Conservation (phyloP, 2,888 invertebrate genomes). For the Drosophila ezoana region DNA sequence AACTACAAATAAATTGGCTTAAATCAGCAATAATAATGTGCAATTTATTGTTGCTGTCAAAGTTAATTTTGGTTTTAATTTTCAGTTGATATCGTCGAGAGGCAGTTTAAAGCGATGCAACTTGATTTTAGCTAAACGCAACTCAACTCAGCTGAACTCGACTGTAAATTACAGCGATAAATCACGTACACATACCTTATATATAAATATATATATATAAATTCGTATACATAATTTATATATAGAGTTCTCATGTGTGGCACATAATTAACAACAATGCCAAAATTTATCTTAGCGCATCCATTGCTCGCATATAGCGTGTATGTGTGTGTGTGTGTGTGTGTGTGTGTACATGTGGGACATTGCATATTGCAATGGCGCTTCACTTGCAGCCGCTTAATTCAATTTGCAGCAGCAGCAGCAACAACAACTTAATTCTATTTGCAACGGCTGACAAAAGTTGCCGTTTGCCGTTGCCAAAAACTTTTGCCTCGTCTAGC, state of each 20-base stretch:
- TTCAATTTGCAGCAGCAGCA: conserved; percentile 50
- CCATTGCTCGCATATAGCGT: conserved; percentile 12
- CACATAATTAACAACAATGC: conserved; percentile 29
- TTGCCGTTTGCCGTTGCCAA: conserved; percentile 36
- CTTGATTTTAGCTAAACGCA: not conserved
- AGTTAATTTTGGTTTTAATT: conserved; percentile 3
- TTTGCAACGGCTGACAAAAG: conserved; percentile 47
- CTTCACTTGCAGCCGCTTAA: conserved; percentile 48
- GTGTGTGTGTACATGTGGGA: not conserved
- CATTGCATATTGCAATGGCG: conserved; percentile 49
- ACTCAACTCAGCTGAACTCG: conserved; percentile 6
- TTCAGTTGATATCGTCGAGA: conserved; percentile 8
- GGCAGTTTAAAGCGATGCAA: conserved; percentile 5
- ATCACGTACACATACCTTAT: conserved; percentile 1
- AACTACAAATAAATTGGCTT: conserved; percentile 46
- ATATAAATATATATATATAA: not conserved
- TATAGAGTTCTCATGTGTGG: not conserved
- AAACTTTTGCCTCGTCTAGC: conserved; percentile 37
- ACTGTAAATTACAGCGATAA: conserved; percentile 38
- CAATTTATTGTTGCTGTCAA: conserved; percentile 33
- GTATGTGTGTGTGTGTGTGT: not conserved
- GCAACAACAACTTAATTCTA: conserved; percentile 43
- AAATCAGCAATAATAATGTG: conserved; percentile 51
- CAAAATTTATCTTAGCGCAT: conserved; percentile 32
- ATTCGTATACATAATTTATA: not conserved